Evolutionary conservation across 2,888 invertebrate species (phyloP).

Genomic region (Gari tellinella): DNA sequence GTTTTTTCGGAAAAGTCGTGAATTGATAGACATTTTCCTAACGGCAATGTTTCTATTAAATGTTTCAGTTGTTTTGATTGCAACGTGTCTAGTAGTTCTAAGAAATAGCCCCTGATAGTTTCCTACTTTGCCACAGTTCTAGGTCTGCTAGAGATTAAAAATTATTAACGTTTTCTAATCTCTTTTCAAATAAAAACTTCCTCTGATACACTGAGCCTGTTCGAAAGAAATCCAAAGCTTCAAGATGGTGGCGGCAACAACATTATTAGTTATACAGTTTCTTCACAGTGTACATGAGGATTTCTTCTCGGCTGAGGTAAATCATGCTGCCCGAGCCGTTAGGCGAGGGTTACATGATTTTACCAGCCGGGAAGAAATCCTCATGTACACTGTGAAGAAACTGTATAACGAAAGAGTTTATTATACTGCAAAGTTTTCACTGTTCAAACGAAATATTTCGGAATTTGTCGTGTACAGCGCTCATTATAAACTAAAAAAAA

Average conservation of each 20-base stretch:
- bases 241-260: constrained; percentile 25
- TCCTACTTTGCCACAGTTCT: not conserved
- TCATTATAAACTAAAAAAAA: too few species aligned
- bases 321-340: too few species aligned
- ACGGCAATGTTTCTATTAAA: constrained; percentile 1
- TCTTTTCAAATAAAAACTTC: not conserved
- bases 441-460: too few species aligned
- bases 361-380: too few species aligned
- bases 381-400: too few species aligned
- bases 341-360: too few species aligned
- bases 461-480: too few species aligned
- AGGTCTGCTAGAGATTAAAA: not conserved
- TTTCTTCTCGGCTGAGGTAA: too few species aligned
- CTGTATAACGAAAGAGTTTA: too few species aligned
- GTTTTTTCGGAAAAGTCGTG: constrained; percentile 15
- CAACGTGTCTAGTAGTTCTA: constrained; percentile 4
- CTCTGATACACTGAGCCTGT: not conserved
- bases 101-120: not conserved
- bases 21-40: not conserved
- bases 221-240: constrained; percentile 15
- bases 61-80: constrained; percentile 4
- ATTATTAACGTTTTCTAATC: not conserved
- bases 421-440: too few species aligned
- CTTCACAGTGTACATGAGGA: too few species aligned
- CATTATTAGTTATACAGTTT: too few species aligned